Evolutionary conservation across 2,113 vertebrate species (phyloP).

Genomic region (Prietella phreatophila): DNA sequence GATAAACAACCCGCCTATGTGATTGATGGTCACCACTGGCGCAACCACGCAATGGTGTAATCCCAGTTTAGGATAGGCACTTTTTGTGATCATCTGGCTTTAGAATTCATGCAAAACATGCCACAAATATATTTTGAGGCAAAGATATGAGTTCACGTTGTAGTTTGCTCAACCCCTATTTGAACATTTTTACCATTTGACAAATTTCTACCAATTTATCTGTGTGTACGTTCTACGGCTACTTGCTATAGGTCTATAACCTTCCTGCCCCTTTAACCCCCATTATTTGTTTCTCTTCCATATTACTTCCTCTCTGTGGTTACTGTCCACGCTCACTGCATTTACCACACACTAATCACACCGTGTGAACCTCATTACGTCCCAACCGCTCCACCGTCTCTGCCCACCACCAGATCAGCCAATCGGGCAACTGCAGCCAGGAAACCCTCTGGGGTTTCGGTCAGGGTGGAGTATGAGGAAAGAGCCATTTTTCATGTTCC

Average conservation of each 20-base stretch:
- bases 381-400: background rate
- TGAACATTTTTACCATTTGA: background rate
- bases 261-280: background rate
- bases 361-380: conserved; percentile 2
- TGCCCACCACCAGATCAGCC: background rate
- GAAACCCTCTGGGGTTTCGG: background rate
- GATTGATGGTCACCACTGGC: background rate
- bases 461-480: background rate
- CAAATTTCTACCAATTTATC: background rate
- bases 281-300: background rate
- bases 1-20: background rate
- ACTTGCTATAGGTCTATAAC: background rate
- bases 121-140: background rate
- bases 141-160: background rate
- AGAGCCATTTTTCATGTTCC: background rate
- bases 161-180: background rate
- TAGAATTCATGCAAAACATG: background rate
- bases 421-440: background rate
- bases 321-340: background rate
- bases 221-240: background rate
- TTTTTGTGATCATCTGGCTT: background rate
- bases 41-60: background rate
- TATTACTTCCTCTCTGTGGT: conserved; percentile 20
- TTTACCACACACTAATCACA: conserved; percentile 31
- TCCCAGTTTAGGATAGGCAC: background rate